phyloP scores from a whole-genome alignment of 2,888 invertebrate species.

The Andrena hattorfiana region DNA sequence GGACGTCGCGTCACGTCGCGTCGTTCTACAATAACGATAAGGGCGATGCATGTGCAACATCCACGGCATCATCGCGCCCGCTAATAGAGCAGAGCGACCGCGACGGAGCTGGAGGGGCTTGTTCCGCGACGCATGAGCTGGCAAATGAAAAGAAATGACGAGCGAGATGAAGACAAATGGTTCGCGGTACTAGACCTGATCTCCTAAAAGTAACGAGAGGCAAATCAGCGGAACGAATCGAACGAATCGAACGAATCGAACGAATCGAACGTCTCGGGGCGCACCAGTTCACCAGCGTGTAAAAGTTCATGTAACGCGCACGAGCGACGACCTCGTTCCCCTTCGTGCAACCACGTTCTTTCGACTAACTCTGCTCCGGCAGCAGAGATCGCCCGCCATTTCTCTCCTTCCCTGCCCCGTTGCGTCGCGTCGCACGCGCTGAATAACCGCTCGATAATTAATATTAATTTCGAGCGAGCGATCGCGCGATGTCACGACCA shows the following conservation, averaged over 20 bases:
- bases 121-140: constrained; percentile 60
- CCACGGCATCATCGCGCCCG: constrained; percentile 39
- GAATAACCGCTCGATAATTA: constrained; percentile 27
- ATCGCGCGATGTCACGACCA: background rate
- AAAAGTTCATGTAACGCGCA: constrained; percentile 34
- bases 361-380: constrained; percentile 9
- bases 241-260: constrained; percentile 63
- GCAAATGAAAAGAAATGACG: constrained; percentile 76
- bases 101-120: constrained; percentile 51
- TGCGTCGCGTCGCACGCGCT: background rate
- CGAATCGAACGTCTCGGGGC: constrained; percentile 53
- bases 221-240: constrained; percentile 60
- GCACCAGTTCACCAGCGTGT: constrained; percentile 18
- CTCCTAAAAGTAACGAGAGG: constrained; percentile 67
- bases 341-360: constrained; percentile 9
- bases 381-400: constrained; percentile 22
- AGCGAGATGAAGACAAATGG: constrained; percentile 79
- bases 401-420: background rate
- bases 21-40: constrained; percentile 62
- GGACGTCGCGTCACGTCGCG: constrained; percentile 53
- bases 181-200: constrained; percentile 64
- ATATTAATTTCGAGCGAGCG: constrained; percentile 29
- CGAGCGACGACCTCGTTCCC: constrained; percentile 47
- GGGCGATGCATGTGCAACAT: constrained; percentile 56
- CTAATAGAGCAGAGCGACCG: constrained; percentile 69